Evolutionary conservation across 2,113 vertebrate genomes (phyloP).

Genomic region (Oxyura jamaicensis): DNA sequence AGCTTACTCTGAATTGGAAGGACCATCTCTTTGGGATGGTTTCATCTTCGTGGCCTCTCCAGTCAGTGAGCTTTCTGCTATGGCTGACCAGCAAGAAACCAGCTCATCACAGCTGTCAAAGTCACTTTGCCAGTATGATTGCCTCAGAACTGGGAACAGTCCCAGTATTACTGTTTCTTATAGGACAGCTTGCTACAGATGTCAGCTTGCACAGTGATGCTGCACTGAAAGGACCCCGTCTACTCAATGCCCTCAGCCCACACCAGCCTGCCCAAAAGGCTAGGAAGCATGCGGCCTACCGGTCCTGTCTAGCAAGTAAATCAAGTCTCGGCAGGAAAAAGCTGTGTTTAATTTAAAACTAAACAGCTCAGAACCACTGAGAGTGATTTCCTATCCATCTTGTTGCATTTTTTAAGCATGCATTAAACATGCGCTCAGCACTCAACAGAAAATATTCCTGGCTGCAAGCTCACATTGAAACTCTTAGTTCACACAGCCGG

Average conservation of each 20-base stretch:
- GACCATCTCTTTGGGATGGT: not conserved
- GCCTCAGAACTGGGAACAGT: not conserved
- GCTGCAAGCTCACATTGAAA: not conserved
- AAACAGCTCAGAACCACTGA: not conserved
- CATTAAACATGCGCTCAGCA: not conserved
- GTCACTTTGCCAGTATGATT: not conserved
- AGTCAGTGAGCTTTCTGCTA: not conserved
- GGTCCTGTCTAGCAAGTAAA: not conserved
- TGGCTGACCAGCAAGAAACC: not conserved
- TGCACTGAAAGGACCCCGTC: not conserved
- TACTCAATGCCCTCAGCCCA: not conserved
- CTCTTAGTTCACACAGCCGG: not conserved
- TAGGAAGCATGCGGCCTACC: not conserved
- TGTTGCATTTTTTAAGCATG: not conserved
- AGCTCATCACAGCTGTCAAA: not conserved
- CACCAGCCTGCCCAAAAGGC: not conserved
- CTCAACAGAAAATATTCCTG: not conserved
- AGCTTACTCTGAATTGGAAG: not conserved
- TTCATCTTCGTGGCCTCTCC: not conserved
- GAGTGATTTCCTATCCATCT: not conserved
- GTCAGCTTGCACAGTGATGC: not conserved
- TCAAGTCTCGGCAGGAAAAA: not conserved
- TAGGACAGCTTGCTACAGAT: not conserved
- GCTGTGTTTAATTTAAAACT: not conserved
- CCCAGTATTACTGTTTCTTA: not conserved